Conservation (phyloP, 2,888 invertebrate species). For the Scotopteryx bipunctaria region DNA sequence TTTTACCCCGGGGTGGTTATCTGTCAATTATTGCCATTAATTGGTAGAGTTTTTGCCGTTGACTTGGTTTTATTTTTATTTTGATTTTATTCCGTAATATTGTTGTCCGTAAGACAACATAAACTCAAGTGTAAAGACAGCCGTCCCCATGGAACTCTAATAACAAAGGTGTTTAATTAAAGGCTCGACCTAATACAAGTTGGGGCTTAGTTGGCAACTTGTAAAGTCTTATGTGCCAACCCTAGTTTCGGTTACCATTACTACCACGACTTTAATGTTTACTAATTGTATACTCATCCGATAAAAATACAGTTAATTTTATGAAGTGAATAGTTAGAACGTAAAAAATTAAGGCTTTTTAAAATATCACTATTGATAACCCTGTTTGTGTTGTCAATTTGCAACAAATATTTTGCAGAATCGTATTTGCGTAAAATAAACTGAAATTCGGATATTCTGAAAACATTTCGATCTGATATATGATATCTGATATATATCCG, state of each 20-base stretch:
- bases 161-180: slow-evolving; percentile 55
- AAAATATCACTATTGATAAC: background rate
- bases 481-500: no score
- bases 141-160: slow-evolving; percentile 12
- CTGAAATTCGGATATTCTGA: no score
- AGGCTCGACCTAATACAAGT: slow-evolving; percentile 31
- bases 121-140: background rate
- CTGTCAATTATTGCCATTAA: slow-evolving; percentile 38
- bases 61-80: slow-evolving; percentile 3
- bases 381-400: no score
- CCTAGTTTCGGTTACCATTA: slow-evolving; percentile 13
- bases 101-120: background rate
- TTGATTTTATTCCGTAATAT: background rate
- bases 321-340: no score
- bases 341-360: no score
- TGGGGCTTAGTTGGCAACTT: slow-evolving; percentile 16
- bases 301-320: no score
- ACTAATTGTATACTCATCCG: slow-evolving; percentile 4
- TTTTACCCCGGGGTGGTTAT: slow-evolving; percentile 26
- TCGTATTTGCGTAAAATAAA: no score
- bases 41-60: slow-evolving; percentile 21
- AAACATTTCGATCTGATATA: no score
- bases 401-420: no score
- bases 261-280: slow-evolving; percentile 4
- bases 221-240: slow-evolving; percentile 20